A percentile compares a stretch with the other conserved stretches of the same genome.
Evolutionary conservation across 2,888 invertebrate species (phyloP).

Genomic region (Euspilapteryx auroguttella): DNA sequence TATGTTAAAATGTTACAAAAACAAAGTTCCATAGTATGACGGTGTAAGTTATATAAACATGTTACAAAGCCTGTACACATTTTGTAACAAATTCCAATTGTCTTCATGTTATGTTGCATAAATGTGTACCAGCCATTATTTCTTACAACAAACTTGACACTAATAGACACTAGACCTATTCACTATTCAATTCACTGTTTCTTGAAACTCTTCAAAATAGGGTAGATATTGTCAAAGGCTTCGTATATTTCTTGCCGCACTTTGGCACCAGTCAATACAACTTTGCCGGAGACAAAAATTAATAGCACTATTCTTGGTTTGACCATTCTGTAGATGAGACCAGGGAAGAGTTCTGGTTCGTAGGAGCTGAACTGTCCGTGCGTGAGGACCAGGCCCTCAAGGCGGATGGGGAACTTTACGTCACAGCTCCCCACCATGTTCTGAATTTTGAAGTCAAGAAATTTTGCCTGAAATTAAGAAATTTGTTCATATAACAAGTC

Average conservation of each 20-base stretch:
- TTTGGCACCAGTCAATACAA: slow-evolving; percentile 97
- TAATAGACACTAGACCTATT: neutral
- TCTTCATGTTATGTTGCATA: too few relatives aligned
- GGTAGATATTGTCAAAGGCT: slow-evolving; percentile 95
- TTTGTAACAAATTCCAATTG: too few relatives aligned
- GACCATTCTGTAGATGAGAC: slow-evolving; percentile 97
- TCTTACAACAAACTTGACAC: neutral
- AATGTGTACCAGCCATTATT: neutral
- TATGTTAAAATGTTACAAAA: too few relatives aligned
- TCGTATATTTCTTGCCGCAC: slow-evolving; percentile 91
- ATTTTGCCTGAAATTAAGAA: slow-evolving; percentile 78
- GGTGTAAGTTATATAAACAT: too few relatives aligned
- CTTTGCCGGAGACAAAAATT: slow-evolving; percentile 99
- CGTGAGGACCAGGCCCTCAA: slow-evolving; percentile 72
- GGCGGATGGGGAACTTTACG: slow-evolving; percentile 74
- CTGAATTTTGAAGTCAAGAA: slow-evolving; percentile 80
- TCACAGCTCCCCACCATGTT: slow-evolving; percentile 82
- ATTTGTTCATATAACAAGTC: too few relatives aligned
- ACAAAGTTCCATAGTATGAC: too few relatives aligned
- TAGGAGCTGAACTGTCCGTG: slow-evolving; percentile 84
- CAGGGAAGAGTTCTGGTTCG: slow-evolving; percentile 98
- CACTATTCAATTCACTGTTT: slow-evolving; percentile 63
- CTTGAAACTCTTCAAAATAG: slow-evolving; percentile 93
- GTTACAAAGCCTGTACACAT: too few relatives aligned
- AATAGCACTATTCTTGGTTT: slow-evolving; percentile 95